Evolutionary conservation across 2,113 vertebrate genomes (phyloP).

Genomic region (Solea senegalensis): DNA sequence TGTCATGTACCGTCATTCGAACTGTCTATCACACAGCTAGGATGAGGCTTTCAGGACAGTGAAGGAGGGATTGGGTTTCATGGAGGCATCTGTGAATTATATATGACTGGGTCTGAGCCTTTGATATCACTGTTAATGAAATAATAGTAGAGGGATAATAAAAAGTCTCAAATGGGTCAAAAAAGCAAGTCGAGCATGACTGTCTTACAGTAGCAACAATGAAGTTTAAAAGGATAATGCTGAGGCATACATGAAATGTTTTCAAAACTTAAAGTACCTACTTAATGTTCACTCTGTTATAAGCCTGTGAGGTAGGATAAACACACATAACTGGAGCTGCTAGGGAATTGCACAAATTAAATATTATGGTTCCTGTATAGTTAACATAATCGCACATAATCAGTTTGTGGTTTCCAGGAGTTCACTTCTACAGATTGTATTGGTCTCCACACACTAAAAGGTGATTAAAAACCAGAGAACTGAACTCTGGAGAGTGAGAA

Average conservation of each 20-base stretch:
- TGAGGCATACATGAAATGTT: not conserved
- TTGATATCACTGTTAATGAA: slow-evolving; percentile 43
- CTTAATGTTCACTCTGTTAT: not conserved
- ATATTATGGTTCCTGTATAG: not conserved
- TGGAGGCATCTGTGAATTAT: slow-evolving; percentile 70
- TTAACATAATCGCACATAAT: too few species aligned
- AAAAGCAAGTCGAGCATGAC: not conserved
- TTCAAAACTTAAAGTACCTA: not conserved
- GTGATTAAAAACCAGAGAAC: not conserved
- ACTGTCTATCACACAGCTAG: slow-evolving; percentile 17
- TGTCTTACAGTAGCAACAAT: not conserved
- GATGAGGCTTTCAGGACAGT: slow-evolving; percentile 31
- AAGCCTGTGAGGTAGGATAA: not conserved
- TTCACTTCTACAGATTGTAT: not conserved
- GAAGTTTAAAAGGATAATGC: not conserved
- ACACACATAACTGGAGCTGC: not conserved
- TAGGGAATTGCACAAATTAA: not conserved
- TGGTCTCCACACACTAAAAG: not conserved
- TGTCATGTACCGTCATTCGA: slow-evolving; percentile 33
- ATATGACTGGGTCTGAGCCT: slow-evolving; percentile 43
- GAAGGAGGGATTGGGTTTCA: slow-evolving; percentile 61
- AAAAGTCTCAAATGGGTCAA: not conserved
- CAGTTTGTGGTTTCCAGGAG: too few species aligned
- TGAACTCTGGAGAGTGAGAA: not conserved
- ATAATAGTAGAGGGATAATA: slow-evolving; percentile 38